Base-by-base conservation (phyloP, 2,113 vertebrate genomes). In the Ceyx cyanopectus region DNA sequence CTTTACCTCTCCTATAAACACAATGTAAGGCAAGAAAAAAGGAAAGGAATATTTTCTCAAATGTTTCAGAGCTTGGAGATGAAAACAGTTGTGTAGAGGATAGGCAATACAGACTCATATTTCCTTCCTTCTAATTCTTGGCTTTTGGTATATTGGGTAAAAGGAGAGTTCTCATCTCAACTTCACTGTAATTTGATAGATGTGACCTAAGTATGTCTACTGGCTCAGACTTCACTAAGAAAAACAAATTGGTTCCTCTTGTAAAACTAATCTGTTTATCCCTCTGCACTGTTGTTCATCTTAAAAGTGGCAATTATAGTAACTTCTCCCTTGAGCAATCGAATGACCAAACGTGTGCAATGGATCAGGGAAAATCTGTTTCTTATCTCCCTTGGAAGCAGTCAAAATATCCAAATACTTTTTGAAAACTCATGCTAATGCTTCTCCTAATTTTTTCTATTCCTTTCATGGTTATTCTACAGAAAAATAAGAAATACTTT, bases 261-360 rank as follows among this genome's bases (percentile, higher is more conserved):
- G 34, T 87, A 81, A 92, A 93, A 73, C n/a, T 79, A 72, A 79
- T 87, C 74, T 86, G 23, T 81, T 90, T 81, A 84, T 61, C 40
- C 7, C 30, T 76, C 50, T 78, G 24, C 69, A 23, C 43, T 76
- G 30, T 26, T 90, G 37, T 66, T 75, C 46, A 51, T 57, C 62
- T 93, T 32, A 81, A 77, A 93, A 90, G 43, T 24, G 14, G 15
- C 72, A 81, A 81, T 87, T 90, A 50, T 20, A 54, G 62, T 86
- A 81, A 81, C 76, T 81, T 94, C 77, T 81, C 87, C 84, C 78
- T 61, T 84, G 67, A 94, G 70, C 37, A 89, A 68, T 61, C 62
- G 67, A 91, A 23, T 61, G 81, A 81, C 73, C 0, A 0, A 68
- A 72, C 1, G 16, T 12, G 58, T 56, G 51, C 43, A 76, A n/a